Base-by-base conservation (phyloP, 2,888 invertebrate genomes). In the Drosophila rubida region DNA sequence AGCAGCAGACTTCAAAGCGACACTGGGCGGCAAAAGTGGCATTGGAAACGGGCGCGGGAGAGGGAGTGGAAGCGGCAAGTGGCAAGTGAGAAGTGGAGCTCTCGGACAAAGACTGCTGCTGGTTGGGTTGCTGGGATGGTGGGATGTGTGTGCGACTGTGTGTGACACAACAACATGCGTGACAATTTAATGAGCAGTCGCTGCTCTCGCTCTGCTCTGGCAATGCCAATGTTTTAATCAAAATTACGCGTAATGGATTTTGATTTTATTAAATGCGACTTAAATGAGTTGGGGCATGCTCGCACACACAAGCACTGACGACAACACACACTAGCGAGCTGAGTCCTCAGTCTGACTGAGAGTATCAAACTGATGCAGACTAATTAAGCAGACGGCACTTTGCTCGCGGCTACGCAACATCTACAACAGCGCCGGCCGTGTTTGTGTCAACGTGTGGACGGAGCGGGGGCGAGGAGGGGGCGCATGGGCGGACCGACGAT, bases 181-280 rank as follows among this genome's bases (percentile, higher is more conserved):
- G 90, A 90, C 90, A 90, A 90, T 90, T 90, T 90, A 90, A 90
- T 90, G 90, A 90, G 90, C 84, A 88, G 62, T 55, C 78, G 51
- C 63, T 60, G 69, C 16, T 45, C 16, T 53, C 54, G 74, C 50
- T 35, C 35, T 37, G 37, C 55, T 41, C 48, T 13, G 9, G 54
- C 54, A 51, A 45, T 62, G 66, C 68, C 83, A 79, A 88, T 83
- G 83, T 88, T 88, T 88, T 86, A 85, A 88, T 85, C 88, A 86
- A 85, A 85, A 86, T 83, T 86, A 71, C 67, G 76, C 78, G 72
- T 80, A 87, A 86, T 88, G 88, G 78, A 84, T 86, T 88, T 83
- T 84, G 81, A 87, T 86, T 86, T 86, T 83, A 86, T 86, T 86
- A 86, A 88, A 88, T 88, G 85, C 78, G 85, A 86, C 87, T 86